Percentiles rank a stretch among this genome's conserved stretches.
Evolutionary conservation across 2,797 vertebrate species (phyloP).

Genomic region (Typhlichthys eigenmanni): DNA sequence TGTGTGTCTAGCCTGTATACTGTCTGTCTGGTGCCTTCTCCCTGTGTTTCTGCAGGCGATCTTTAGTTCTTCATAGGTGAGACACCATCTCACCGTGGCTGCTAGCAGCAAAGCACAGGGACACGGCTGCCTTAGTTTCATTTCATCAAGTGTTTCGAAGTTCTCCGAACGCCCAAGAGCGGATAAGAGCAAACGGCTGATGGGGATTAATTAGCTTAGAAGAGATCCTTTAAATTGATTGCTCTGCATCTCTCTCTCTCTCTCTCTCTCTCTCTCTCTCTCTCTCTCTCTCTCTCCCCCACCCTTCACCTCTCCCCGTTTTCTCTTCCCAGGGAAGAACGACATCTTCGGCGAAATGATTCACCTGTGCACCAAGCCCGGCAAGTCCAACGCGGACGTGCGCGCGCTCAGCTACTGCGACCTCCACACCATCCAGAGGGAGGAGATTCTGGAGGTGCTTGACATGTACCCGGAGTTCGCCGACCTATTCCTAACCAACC

Average conservation of each 20-base stretch:
- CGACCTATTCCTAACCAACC: conserved; percentile 91
- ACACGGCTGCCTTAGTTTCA: too few species aligned
- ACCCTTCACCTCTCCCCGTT: not conserved
- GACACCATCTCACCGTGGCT: not conserved
- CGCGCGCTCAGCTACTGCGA: conserved; percentile 97
- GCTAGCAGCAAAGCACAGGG: too few species aligned
- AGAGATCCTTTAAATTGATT: conserved; percentile 4
- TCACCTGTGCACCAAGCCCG: conserved; percentile 91
- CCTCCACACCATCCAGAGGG: conserved; percentile 94
- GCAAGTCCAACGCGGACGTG: conserved; percentile 95
- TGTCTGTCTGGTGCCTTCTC: not conserved
- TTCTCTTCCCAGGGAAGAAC: conserved; percentile 85
- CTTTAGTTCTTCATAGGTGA: conserved; percentile 26
- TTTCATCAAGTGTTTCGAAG: not conserved
- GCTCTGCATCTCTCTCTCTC: not conserved
- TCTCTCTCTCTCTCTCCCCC: not conserved
- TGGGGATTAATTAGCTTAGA: not conserved
- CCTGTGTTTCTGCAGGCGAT: conserved; percentile 4
- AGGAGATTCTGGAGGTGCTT: conserved; percentile 94
- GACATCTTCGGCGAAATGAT: conserved; percentile 99
- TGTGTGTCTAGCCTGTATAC: not conserved
- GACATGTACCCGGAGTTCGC: conserved; percentile 99
- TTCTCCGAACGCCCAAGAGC: conserved; percentile 2
- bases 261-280: not conserved
- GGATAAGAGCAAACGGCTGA: not conserved